Evolutionary conservation across 2,797 vertebrate species (phyloP), one percentile per base, ranked within the genome.

Genomic region (Synaphobranchus kaupii): DNA sequence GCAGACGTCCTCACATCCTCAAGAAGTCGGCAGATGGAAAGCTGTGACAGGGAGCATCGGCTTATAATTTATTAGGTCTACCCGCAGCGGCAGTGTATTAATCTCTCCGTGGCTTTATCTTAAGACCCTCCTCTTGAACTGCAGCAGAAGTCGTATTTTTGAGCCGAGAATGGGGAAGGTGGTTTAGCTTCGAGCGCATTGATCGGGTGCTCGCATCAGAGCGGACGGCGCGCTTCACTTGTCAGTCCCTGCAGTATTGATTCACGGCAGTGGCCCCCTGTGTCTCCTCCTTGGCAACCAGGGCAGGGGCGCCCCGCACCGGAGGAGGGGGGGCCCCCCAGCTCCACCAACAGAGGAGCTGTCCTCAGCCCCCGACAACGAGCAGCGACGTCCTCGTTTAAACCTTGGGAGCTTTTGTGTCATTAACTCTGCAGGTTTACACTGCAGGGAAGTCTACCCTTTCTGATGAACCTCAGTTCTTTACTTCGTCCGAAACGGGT

Each of bases 131-230:
- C 7, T 85, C 47, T 50, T 47, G 71, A 60, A 31, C 39, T 50
- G 25, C n/a, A 34, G 81, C 71, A 15, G 22, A 22, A 60, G 58
- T 15, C 13, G 52, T 34, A 50, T 63, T 34, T 85, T 87, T 87
- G 89, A 87, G 88, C 83, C 78, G 66, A 28, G 8, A 34, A 44
- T 7, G 50, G 85, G 80, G 48, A 71, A 86, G 85, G 86, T 10
- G 20, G 39, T 89, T 86, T 90, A 73, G 83, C 89, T 86, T 88
- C 88, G 34, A 84, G 71, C 86, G 87, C 92, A 94, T 91, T 92
- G 92, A 92, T 92, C 91, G 92, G 84, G 88, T 8, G 81, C 85
- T 89, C 85, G 88, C 25, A 4, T 87, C 68, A 89, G 86, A 84
- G 85, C 76, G 81, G 86, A 84, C 73, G 86, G 76, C 58, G 15